Conservation (phyloP, 2,888 invertebrate species). For the Drosophila fungiperda region DNA sequence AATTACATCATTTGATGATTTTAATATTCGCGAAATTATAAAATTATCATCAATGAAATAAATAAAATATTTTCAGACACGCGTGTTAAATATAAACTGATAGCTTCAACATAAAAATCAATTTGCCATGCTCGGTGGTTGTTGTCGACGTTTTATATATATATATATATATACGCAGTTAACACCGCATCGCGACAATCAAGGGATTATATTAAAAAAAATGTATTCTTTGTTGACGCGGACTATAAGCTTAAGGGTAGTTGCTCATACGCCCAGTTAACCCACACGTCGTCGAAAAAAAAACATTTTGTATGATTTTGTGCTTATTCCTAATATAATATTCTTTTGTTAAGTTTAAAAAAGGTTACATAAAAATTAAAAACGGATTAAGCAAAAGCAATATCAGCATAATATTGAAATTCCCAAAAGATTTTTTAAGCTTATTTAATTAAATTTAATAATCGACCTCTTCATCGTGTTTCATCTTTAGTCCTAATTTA, state of each 20-base stretch:
- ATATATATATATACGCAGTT: background rate
- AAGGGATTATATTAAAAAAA: background rate
- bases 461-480: background rate
- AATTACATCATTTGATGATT: conserved; percentile 22
- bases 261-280: conserved; percentile 23
- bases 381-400: background rate
- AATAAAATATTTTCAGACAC: background rate
- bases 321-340: background rate
- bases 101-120: background rate
- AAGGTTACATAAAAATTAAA: background rate
- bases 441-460: background rate
- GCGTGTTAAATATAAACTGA: background rate
- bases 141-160: background rate
- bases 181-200: background rate
- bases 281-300: background rate
- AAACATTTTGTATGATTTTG: conserved; percentile 1
- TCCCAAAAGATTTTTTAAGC: background rate
- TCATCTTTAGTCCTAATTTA: background rate
- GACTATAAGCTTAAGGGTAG: background rate
- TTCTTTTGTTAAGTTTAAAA: background rate
- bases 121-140: background rate
- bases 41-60: background rate
- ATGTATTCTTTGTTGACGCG: background rate
- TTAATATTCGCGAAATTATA: background rate
- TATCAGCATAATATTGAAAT: conserved; percentile 8